Evolutionary conservation across 2,797 vertebrate genomes (phyloP), one percentile per base, ranked within the genome.

Genomic region (Phalloptychus januarius): DNA sequence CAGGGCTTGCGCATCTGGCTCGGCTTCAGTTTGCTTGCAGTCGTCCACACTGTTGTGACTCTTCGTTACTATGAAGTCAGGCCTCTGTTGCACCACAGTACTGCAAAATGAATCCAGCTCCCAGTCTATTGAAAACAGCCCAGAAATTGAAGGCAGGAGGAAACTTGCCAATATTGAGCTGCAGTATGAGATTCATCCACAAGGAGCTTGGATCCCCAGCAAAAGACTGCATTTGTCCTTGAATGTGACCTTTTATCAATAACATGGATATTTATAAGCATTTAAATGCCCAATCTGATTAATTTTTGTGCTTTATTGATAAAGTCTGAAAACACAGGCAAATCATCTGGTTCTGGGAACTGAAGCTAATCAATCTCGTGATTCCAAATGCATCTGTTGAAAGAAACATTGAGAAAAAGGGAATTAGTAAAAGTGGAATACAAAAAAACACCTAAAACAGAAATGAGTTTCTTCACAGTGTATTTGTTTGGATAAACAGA

Each of bases 1-100:
- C 80, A 79, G 70, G 52, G 76, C 71, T 82, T 78, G 82, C 79
- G 89, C 88, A 84, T 75, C 80, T 79, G 83, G 87, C 88, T 91
- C 89, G 48, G 88, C 75, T 76, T 56, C 76, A 83, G 86, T 74
- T 48, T 84, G 79, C 84, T 83, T 52, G 71, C 72, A 86, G 88
- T 91, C 56, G 23, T 82, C 84, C 77, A 85, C 75, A 86, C 82
- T 78, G 83, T 52, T 83, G 74, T 75, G 85, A 87, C 85, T 89
- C 89, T 81, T 67, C 20, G 84, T 83, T 89, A 88, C 92, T 86
- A 87, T 80, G 79, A 74, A 90, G 90, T 91, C 91, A 93, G 89
- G 86, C 77, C 83, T 88, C 86, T 88, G 84, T 88, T 88, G 90
- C 86, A 86, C 88, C 81, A 76, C 76, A 75, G 83, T 77, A 80